Conservation (phyloP, 2,113 vertebrate genomes). For the Ciconia stormi region DNA sequence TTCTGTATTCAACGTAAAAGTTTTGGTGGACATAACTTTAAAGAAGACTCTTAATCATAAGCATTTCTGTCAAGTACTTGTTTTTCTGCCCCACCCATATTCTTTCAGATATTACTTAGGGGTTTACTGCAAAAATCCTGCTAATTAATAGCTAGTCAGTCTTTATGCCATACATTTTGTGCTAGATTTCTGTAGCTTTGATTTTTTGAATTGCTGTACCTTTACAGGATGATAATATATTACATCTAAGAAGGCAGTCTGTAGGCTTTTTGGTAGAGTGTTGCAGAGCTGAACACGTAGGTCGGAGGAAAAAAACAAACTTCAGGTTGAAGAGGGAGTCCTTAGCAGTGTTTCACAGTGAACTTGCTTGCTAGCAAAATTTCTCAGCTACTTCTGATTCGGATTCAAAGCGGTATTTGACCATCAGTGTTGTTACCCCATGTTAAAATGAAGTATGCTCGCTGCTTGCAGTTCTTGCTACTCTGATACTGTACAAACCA, state of each 20-base stretch:
- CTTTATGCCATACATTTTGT: not conserved
- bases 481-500: not conserved
- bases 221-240: not conserved
- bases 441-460: not conserved
- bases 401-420: not conserved
- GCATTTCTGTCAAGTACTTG: not conserved
- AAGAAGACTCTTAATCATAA: not conserved
- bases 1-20: not conserved
- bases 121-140: not conserved
- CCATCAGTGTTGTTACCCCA: not conserved
- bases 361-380: not conserved
- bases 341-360: not conserved
- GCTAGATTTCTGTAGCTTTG: not conserved
- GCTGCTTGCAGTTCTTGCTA: not conserved
- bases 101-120: not conserved
- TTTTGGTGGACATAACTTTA: not conserved
- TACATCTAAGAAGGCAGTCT: not conserved
- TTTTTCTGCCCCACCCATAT: not conserved
- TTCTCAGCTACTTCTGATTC: not conserved
- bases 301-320: not conserved
- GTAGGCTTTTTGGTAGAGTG: not conserved
- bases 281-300: not conserved
- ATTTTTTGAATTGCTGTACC: not conserved
- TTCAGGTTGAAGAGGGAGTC: not conserved
- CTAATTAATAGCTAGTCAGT: not conserved